These are phyloP conservation scores for Drosophila melanocephala DNA, from an alignment of 2,888 invertebrate genomes.

Conservation along the genomic window DNA sequence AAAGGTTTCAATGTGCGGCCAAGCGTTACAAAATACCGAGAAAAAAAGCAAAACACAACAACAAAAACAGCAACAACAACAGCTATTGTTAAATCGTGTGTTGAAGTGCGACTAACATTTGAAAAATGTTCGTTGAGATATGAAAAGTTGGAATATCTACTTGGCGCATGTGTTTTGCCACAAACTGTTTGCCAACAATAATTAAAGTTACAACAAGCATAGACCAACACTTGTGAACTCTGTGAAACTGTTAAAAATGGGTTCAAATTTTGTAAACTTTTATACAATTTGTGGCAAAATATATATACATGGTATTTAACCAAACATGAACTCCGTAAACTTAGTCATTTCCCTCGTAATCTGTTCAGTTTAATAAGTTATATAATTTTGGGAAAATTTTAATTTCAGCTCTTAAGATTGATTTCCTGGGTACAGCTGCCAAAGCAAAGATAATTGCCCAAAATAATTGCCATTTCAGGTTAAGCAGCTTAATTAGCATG, in stretches of 20 bases:
- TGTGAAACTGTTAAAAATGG: constrained; percentile 2
- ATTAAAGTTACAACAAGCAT: not conserved
- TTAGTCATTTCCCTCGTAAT: not conserved
- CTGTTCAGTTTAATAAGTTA: not conserved
- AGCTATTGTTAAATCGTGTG: constrained; percentile 40
- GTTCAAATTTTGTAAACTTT: not conserved
- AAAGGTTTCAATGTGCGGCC: constrained; percentile 53
- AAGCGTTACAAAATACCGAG: constrained; percentile 41
- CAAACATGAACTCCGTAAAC: not conserved
- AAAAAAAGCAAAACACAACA: not conserved
- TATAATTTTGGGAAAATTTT: not conserved
- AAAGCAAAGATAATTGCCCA: not conserved
- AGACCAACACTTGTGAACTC: not conserved
- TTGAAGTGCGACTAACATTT: constrained; percentile 31
- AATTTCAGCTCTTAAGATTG: not conserved
- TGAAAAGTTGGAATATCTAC: constrained; percentile 10
- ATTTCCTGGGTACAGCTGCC: not conserved
- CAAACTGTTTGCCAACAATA: not conserved
- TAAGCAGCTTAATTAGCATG: constrained; percentile 21
- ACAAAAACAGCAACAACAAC: constrained; percentile 15
- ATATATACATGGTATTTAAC: not conserved
- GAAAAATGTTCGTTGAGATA: constrained; percentile 23
- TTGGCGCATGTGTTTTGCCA: not conserved
- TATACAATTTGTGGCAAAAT: not conserved
- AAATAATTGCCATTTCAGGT: constrained; percentile 24